phyloP scores from a whole-genome alignment of 1,140 invertebrate genomes.

The Heliconius nattereri region DNA sequence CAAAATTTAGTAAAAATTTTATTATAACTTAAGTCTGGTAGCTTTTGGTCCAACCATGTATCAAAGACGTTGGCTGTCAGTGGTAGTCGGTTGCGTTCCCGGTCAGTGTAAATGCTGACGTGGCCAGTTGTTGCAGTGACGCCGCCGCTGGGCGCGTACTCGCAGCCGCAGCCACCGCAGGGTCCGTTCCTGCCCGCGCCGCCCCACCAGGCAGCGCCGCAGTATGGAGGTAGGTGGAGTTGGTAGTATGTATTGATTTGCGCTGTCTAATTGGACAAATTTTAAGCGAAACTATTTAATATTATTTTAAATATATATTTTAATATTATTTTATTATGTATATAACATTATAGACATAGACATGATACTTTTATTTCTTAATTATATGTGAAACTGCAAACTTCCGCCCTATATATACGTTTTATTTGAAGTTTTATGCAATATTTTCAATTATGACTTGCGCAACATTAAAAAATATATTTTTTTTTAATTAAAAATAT shows the following conservation, averaged over 20 bases:
- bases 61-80: slow-evolving; percentile 40
- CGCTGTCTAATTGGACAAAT: no score
- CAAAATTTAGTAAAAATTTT: not conserved
- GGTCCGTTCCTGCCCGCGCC: slow-evolving; percentile 78
- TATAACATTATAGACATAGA: no score
- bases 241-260: not conserved
- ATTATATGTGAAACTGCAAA: no score
- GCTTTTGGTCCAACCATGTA: slow-evolving; percentile 22
- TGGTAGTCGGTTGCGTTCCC: slow-evolving; percentile 37
- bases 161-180: slow-evolving; percentile 78
- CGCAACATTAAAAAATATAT: no score
- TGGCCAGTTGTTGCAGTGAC: slow-evolving; percentile 76
- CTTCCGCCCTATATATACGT: no score
- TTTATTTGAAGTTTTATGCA: no score
- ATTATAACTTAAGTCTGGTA: slow-evolving; percentile 9
- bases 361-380: no score
- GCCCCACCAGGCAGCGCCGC: slow-evolving; percentile 74
- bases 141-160: slow-evolving; percentile 78
- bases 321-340: no score
- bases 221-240: slow-evolving; percentile 70
- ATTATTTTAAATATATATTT: no score
- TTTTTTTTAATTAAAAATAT: no score
- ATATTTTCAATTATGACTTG: no score
- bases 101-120: slow-evolving; percentile 30
- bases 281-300: no score